Evolutionary conservation across 2,113 vertebrate species (phyloP), one percentile per base, ranked within the genome.

Genomic region (Eptesicus fuscus): DNA sequence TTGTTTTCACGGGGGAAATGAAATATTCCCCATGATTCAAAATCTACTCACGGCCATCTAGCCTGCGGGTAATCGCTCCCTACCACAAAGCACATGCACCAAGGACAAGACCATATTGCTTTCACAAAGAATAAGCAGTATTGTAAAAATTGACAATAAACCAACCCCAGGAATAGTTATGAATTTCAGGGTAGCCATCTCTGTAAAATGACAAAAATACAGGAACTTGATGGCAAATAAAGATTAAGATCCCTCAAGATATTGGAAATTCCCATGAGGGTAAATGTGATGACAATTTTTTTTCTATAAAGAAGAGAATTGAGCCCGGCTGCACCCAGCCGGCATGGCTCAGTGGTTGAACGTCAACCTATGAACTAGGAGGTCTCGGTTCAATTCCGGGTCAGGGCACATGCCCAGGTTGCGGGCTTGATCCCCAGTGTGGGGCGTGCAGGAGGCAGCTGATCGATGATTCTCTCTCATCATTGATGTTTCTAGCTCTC

Each of bases 1-100:
- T 95, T 74, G 35, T 86, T 93, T 87, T 53, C 44, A 84, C 92
- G 88, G 78, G 76, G 44, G 59, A 95, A 94, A 96, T 14, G 32
- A 35, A 86, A 93, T 79, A 82, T 83, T 93, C 83, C 35, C 65
- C 44, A 71, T 78, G 71, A 93, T 87, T 94, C 79, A 94, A 84
- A 87, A 93, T 86, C 44, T 87, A 76, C 83, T 91, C 47, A 61
- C 76, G 67, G 40, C 51, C 61, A 77, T 61, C 47, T 53, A 51
- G 35, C 47, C 61, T 47, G 37, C 22, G 84, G 70, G 87, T 70
- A 96, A 88, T 94, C 67, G 67, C 32, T 89, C 47, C 51, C 53
- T 63, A 77, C 90, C 76, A 77, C 40, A 89, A 84, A 96, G 42
- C 83, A 92, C 35, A 82, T 65, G 6, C 40, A 59, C 23, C 35